phyloP scores from a whole-genome alignment of 2,797 vertebrate species.

The Myotis myotis region DNA sequence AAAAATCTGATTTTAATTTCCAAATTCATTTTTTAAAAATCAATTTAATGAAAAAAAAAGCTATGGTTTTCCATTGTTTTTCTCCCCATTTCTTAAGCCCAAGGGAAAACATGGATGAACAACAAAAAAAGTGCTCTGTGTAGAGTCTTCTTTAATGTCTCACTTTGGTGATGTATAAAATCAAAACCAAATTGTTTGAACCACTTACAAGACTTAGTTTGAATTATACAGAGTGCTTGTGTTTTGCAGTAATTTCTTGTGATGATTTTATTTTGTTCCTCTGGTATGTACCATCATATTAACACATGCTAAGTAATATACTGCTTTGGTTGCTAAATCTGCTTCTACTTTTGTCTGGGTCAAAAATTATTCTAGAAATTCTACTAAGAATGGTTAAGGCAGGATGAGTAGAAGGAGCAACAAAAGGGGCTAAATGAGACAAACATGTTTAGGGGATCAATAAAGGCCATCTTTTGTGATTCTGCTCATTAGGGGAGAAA shows the following conservation, averaged over 20 bases:
- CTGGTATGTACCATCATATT: slow-evolving; percentile 71
- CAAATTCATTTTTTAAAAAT: slow-evolving; percentile 42
- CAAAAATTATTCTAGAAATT: slow-evolving; percentile 53
- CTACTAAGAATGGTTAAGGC: slow-evolving; percentile 42
- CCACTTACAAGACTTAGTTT: slow-evolving; percentile 39
- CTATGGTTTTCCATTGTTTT: neutral
- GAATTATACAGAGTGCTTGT: slow-evolving; percentile 56
- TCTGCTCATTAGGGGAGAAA: neutral
- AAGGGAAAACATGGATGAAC: slow-evolving; percentile 62
- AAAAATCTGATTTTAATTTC: slow-evolving; percentile 64
- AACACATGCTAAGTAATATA: slow-evolving; percentile 73
- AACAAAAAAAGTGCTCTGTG: slow-evolving; percentile 31
- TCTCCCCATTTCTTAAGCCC: slow-evolving; percentile 51
- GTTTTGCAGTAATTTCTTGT: slow-evolving; percentile 61
- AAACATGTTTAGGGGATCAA: neutral
- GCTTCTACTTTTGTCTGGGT: slow-evolving; percentile 58
- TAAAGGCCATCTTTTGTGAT: neutral
- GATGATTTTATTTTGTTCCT: slow-evolving; percentile 75
- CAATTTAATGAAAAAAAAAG: slow-evolving; percentile 53
- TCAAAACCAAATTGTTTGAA: slow-evolving; percentile 75
- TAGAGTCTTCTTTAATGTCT: slow-evolving; percentile 68
- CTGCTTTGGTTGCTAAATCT: slow-evolving; percentile 68
- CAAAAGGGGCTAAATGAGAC: neutral
- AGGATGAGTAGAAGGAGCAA: neutral
- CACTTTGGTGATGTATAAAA: slow-evolving; percentile 65